Evolutionary conservation across 2,888 invertebrate genomes (phyloP), one percentile per base, ranked within the genome.

Genomic region (Petrophora chlorosata): DNA sequence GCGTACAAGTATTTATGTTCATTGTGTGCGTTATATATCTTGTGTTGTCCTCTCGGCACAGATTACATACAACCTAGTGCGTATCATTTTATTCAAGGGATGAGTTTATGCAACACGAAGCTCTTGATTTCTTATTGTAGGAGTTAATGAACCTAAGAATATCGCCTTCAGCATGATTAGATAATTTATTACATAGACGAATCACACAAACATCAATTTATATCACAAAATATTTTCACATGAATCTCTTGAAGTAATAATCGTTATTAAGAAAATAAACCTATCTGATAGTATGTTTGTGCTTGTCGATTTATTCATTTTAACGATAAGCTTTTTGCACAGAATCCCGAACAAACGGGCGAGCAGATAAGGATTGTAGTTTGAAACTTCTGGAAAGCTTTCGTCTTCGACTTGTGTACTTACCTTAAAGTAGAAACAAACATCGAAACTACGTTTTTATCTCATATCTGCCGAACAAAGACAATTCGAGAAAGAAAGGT

Each of bases 311-410:
- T 22, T 22, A 9, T 42, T 17, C 9, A 28, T 8, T 34, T 14
- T 14, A 7, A 33, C 30, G 25, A 35, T 35, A 38, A 47, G 22
- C 46, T 9, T 22, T 36, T 48, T 26, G 5, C 22, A 34, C 38
- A 9, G 17, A 48, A 41, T 35, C 38, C 13, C 17, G 9, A 28
- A 38, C 33, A 47, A 52, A 48, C 45, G 17, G 36, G 32, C 28
- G 17, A 38, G 40, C 22, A 42, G 57, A 55, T 55, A 57, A 55
- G 53, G 39, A 40, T 32, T 51, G 50, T 44, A 46, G 35, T 48
- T 47, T 16, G 36, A 39, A 59, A 56, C 50, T 56, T 48, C 51
- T 48, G 51, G 50, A 48, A 57, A 51, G 38, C 52, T 50, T 47
- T 56, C 46, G 43, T 30, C 39, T 38, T 28, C 46, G 13, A 53